These are phyloP conservation scores for Agrotis puta DNA, from an alignment of 2,888 invertebrate species.

Conservation along the genomic window DNA sequence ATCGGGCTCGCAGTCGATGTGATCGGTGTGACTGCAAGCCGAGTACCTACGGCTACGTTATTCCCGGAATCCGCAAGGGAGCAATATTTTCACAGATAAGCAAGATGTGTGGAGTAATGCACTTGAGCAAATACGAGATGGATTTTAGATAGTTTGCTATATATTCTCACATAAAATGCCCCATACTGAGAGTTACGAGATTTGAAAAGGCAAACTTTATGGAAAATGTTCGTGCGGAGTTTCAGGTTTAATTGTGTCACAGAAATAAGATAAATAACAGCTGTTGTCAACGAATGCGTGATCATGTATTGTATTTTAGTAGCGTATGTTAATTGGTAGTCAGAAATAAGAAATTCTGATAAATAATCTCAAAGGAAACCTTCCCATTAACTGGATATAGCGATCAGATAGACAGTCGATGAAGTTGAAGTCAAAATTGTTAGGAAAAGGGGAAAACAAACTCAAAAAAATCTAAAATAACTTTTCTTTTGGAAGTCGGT, in stretches of 20 bases:
- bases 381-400: too few relatives aligned
- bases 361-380: too few relatives aligned
- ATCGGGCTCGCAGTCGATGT: constrained; percentile 45
- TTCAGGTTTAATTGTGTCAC: neutral
- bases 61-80: constrained; percentile 59
- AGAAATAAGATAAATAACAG: neutral
- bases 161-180: constrained; percentile 55
- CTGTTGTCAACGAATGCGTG: neutral
- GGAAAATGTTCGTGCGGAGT: neutral
- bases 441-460: too few relatives aligned
- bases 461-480: too few relatives aligned
- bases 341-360: too few relatives aligned
- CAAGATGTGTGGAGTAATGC: constrained; percentile 69
- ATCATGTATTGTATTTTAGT: too few relatives aligned
- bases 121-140: constrained; percentile 67
- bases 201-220: constrained; percentile 28
- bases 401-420: too few relatives aligned
- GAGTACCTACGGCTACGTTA: constrained; percentile 44
- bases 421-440: too few relatives aligned
- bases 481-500: too few relatives aligned
- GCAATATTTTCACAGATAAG: constrained; percentile 69
- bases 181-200: constrained; percentile 44
- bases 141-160: constrained; percentile 60
- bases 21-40: constrained; percentile 45
- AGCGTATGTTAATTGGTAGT: too few relatives aligned